Base-by-base conservation (phyloP, 2,888 invertebrate genomes). In the Seira musarum region DNA sequence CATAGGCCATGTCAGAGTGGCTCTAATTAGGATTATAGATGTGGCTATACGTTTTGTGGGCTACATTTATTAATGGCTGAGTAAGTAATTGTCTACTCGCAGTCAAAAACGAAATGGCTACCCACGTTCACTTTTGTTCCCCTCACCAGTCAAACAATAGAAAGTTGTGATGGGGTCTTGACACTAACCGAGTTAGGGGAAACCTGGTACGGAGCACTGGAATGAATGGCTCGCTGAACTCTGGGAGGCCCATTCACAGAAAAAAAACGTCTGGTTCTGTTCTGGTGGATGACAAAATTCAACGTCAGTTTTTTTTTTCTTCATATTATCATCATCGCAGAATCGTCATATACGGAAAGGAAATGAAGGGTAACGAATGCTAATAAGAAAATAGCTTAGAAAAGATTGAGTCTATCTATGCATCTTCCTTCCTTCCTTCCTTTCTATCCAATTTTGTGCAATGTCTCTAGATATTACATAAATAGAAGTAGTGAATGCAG, bases 81-180 rank as follows among this genome's bases (percentile, higher is more conserved):
- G 49, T 49, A 49, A 49, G 49, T 49, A 49, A 49, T 49, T 49
- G 49, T 13, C 49, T 49, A n/a, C 49, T 49, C 49, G 17, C 49
- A 49, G 17, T 49, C 49, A 49, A 49, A 40, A 49, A 30, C 30
- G 30, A 8, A 30, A 30, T 30, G 30, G 2, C 30, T 30, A 8
- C 8, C 6, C 49, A 49, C 6, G n/a, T n/a, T n/a, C 49, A 49
- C 49, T 49, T 49, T 13, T 49, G 30, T 30, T 30, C 30, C 3
- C 30, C 3, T 30, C 30, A 5, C 30, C 15, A 49, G 49, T n/a
- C 8, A 15, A 49, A 49, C 49, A 49, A 49, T 49, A 15, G 15
- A n/a, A 49, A 13, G 49, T 13, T 15, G n/a, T 49, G 49, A 49
- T n/a, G 49, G 49, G 49, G 17, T 2, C 49, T 49, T 49, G 49